Evolutionary conservation across 2,113 vertebrate species (phyloP), one percentile per base, ranked within the genome.

Genomic region (Esox niger): DNA sequence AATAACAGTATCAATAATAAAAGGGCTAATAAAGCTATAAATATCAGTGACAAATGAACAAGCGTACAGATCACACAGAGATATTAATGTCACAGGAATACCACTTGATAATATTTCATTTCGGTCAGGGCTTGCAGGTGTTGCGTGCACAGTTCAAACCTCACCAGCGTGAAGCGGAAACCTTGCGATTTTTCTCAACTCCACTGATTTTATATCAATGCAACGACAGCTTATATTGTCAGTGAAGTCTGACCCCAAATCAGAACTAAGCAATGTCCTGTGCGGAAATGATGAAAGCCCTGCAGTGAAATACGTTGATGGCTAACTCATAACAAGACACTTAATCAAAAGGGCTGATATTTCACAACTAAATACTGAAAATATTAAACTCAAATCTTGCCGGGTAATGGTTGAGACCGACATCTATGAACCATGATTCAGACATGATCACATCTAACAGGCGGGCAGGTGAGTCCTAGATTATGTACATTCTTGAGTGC

Each of bases 21-120:
- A 88, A 82, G 85, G 71, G 55, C 67, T 82, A 62, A 74, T 73
- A 32, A 69, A 76, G 56, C 68, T 75, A 80, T 67, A 75, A 79
- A 75, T 71, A 77, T 64, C 60, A 75, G n/a, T 52, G 43, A 58
- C 43, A 29, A 9, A 74, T 30, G 77, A 59, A 76, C 61, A 77
- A 71, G 66, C 59, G 75, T 35, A 55, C 23, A 66, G 52, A 46
- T 59, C 66, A 76, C 30, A 69, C 11, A 26, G 11, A 57, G 2
- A 56, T 61, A 1, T 70, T 67, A 66, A 46, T 30, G 61, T 47
- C 25, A 75, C 52, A 66, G 52, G n/a, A 70, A 75, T 56, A 35
- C 59, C 47, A 62, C 55, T 30, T 76, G 72, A 56, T 75, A 35
- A 59, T 46, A 38, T 23, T n/a, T 72, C 1, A 46, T 3, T 33